Percentiles rank a stretch among this genome's conserved stretches.
Conservation (phyloP, 1,140 invertebrate genomes). For the Amyelois transitella region DNA sequence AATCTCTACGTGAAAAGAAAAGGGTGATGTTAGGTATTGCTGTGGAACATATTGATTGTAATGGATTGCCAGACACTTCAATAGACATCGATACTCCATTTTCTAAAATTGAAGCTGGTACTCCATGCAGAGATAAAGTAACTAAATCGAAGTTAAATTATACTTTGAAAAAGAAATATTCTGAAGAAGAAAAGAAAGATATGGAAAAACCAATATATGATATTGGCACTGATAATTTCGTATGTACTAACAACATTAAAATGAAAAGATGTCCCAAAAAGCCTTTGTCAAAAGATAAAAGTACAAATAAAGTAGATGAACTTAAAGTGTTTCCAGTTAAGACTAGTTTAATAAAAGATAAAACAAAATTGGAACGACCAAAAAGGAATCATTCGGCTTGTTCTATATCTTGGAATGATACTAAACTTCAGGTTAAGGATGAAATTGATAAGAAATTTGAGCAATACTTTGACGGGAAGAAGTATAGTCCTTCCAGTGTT, state of each 20-base stretch:
- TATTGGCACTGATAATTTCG: neutral
- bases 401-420: constrained; percentile 68
- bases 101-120: constrained; percentile 7
- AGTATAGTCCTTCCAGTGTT: constrained; percentile 21
- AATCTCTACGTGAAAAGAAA: constrained; percentile 79
- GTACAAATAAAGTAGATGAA: constrained; percentile 15
- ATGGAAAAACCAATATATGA: neutral
- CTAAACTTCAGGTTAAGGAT: constrained; percentile 41
- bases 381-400: constrained; percentile 65
- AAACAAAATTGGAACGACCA: constrained; percentile 31
- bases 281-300: constrained; percentile 7
- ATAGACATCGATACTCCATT: neutral
- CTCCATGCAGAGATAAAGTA: neutral
- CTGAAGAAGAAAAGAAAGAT: constrained; percentile 17
- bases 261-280: constrained; percentile 17
- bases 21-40: constrained; percentile 75
- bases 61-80: constrained; percentile 17
- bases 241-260: neutral
- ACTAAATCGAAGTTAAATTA: constrained; percentile 8
- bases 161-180: constrained; percentile 16
- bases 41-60: constrained; percentile 64
- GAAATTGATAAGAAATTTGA: constrained; percentile 58
- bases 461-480: constrained; percentile 48
- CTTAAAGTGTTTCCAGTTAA: constrained; percentile 25
- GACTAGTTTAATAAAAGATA: constrained; percentile 26